Evolutionary conservation across 2,797 vertebrate genomes (phyloP), one percentile per base, ranked within the genome.

Genomic region (Sebastes melanostomus): DNA sequence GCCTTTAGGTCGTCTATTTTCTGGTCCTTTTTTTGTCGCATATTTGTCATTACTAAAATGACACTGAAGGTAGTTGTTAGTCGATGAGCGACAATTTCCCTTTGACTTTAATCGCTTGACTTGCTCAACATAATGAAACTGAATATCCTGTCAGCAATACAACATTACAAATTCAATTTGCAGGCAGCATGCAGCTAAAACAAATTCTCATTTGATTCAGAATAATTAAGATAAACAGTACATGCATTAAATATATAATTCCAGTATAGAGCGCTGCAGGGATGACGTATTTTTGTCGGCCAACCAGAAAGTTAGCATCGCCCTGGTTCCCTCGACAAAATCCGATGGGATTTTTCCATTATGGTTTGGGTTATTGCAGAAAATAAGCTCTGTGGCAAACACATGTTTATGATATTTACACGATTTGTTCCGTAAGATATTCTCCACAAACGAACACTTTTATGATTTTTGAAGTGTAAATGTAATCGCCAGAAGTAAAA

Each of bases 401-500:
- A 18, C 3, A 18, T 16, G 3, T 46, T 46, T 46, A 1, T 46
- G 42, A 16, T 42, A 42, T 0, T 42, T 42, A 42, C 13, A 42
- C 1, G 14, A 0, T 42, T 42, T 16, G 6, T 42, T 42, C 38
- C 3, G 6, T 7, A 16, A 42, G 42, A 18, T 46, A 18, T 0
- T 46, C 7, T 46, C 3, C 42, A 46, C 42, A 18, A 46, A 46
- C 7, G 1, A 18, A 46, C 42, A 18, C 42, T 46, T 46, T 46
- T 46, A 2, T 46, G 16, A 8, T 46, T 46, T 46, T 16, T 46
- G 16, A 46, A 46, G 42, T 7, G 16, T 8, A 18, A 46, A 46
- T 46, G 42, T 7, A 46, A 18, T 46, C 42, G 7, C 16, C 42
- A 46, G 42, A 46, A 18, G 16, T 46, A 18, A 18, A 46, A 46